A percentile compares a stretch with the other conserved stretches of the same genome.
Conservation (phyloP, 2,797 vertebrate genomes). For the Anguilla marmorata region DNA sequence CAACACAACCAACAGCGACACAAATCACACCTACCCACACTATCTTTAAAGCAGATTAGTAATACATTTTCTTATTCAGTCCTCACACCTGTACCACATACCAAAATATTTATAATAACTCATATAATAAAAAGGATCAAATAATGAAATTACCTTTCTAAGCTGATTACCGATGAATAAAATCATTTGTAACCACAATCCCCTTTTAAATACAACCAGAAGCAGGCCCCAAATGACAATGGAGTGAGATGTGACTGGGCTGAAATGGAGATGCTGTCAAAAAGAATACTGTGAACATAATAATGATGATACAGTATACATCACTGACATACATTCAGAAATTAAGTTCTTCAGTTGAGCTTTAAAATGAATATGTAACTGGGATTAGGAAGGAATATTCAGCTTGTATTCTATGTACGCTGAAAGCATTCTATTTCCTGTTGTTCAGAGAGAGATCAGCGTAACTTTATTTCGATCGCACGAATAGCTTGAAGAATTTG, state of each 20-base stretch:
- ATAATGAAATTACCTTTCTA: neutral
- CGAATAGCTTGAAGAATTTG: neutral
- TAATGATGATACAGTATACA: neutral
- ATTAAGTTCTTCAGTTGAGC: neutral
- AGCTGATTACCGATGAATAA: neutral
- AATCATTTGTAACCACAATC: neutral
- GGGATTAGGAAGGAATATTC: neutral
- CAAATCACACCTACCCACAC: slow-evolving; percentile 19
- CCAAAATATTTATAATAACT: neutral
- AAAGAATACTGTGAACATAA: neutral
- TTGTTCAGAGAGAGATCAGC: neutral
- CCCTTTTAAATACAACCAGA: neutral
- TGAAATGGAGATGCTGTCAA: neutral
- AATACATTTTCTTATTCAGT: neutral
- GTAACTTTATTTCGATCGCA: neutral
- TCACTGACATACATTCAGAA: neutral
- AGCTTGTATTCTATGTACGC: neutral
- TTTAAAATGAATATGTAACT: neutral
- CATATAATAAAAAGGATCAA: neutral
- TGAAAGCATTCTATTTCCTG: neutral
- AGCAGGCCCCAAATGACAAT: neutral
- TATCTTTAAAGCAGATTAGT: neutral
- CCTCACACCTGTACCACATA: neutral
- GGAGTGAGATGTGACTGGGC: neutral
- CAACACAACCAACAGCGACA: neutral